Conservation (phyloP, 2,888 invertebrate genomes). For the Standfussiana lucernea region DNA sequence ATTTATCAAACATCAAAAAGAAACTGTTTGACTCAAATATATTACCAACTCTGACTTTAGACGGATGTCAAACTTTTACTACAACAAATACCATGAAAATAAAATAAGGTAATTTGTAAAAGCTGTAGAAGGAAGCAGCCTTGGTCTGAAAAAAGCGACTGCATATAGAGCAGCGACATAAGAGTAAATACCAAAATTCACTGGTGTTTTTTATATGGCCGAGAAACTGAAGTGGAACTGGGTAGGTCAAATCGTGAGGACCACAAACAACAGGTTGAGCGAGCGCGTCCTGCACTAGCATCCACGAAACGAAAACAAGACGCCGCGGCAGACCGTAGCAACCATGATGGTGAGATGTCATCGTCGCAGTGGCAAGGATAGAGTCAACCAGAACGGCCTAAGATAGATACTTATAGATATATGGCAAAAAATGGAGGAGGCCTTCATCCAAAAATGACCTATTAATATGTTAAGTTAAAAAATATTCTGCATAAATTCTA, state of each 20-base stretch:
- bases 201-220: not conserved
- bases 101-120: not conserved
- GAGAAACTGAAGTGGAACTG: not conserved
- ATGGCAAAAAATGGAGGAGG: not conserved
- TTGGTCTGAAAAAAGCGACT: not conserved
- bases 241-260: not conserved
- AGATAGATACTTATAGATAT: not conserved
- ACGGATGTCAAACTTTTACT: not conserved
- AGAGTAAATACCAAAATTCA: not conserved
- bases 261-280: not conserved
- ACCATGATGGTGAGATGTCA: not conserved
- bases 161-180: no score
- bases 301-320: no score
- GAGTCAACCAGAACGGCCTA: not conserved
- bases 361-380: not conserved
- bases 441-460: not conserved
- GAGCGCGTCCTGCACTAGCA: not conserved
- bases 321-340: no score
- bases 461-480: not conserved
- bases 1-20: not conserved
- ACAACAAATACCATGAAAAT: not conserved
- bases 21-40: not conserved
- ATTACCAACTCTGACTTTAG: not conserved
- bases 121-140: not conserved
- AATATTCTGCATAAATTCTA: not conserved